Evolutionary conservation across 2,888 invertebrate genomes (phyloP).

Genomic region (Notodonta ziczac): DNA sequence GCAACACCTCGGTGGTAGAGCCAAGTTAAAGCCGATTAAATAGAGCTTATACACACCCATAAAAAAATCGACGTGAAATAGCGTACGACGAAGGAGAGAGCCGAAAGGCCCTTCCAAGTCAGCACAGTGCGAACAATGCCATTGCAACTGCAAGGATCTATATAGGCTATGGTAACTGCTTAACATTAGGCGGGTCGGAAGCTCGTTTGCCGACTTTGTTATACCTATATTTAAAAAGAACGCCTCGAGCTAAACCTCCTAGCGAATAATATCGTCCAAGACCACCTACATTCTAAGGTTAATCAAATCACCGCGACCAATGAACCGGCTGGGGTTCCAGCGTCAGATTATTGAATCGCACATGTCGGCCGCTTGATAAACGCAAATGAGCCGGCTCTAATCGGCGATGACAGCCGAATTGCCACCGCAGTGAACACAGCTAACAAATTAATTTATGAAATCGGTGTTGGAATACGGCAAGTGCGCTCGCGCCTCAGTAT

Average conservation of each 20-base stretch:
- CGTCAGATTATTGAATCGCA: conserved; percentile 51
- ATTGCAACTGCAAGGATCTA: too few relatives aligned
- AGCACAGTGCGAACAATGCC: too few relatives aligned
- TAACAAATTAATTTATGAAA: conserved; percentile 41
- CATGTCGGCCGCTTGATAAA: conserved; percentile 53
- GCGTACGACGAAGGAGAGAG: too few relatives aligned
- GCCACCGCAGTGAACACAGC: conserved; percentile 49
- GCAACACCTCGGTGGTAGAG: too few relatives aligned
- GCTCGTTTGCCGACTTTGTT: too few relatives aligned
- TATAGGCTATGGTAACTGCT: too few relatives aligned
- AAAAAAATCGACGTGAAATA: too few relatives aligned
- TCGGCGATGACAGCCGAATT: conserved; percentile 48
- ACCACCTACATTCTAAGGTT: conserved; percentile 39
- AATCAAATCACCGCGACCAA: conserved; percentile 43
- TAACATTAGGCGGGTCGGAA: too few relatives aligned
- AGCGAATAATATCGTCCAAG: conserved; percentile 12
- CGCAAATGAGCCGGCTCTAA: conserved; percentile 51
- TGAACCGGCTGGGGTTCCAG: conserved; percentile 36
- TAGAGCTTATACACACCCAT: too few relatives aligned
- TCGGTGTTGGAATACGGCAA: not conserved
- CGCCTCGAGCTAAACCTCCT: not conserved
- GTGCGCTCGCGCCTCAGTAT: not conserved
- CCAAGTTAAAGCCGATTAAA: too few relatives aligned
- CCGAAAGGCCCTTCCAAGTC: too few relatives aligned
- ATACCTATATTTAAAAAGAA: too few relatives aligned